Evolutionary conservation across 2,797 vertebrate genomes (phyloP), one percentile per base, ranked within the genome.

Genomic region (Pseudochromis fuscus): DNA sequence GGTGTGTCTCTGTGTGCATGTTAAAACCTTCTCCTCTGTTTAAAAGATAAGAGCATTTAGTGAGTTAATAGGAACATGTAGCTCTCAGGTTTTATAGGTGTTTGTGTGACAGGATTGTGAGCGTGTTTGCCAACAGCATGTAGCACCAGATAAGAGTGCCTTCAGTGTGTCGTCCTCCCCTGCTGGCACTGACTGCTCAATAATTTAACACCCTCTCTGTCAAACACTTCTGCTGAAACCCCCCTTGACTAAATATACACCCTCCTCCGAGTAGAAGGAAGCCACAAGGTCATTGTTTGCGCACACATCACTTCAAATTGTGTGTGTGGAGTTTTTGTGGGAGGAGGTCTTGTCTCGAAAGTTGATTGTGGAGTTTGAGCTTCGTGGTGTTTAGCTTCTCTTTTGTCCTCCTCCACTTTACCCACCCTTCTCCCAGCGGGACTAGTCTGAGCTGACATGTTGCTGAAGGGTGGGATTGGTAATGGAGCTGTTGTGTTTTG

Each of bases 231-330:
- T 66, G 44, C 68, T 72, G 57, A 82, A 77, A 46, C 40, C 56
- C 64, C 50, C 45, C n/a, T n/a, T 38, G 70, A 83, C 84, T 87
- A 89, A 88, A 87, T 86, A 86, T 74, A 81, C 79, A 77, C 56
- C n/a, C 56, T 80, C 72, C 51, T 72, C 48, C 53, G 6, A 69
- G 68, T 33, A 75, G 67, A 67, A 59, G 7, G 60, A 83, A 67
- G 50, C 64, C 64, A 74, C 53, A 66, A 80, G 80, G 80, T 84
- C 68, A 80, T 71, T 52, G 52, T 62, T 66, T 53, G 55, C 56
- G 24, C 65, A 45, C 53, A 37, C 59, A 23, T 52, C 37, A 24
- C 67, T 25, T 33, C 44, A 45, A 30, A 12, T 7, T 21, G 75
- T 63, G 24, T 37, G 57, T 44, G 33, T 48, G 35, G 52, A 21